Evolutionary conservation across 2,797 vertebrate genomes (phyloP).

Genomic region (Notolabrus celidotus): DNA sequence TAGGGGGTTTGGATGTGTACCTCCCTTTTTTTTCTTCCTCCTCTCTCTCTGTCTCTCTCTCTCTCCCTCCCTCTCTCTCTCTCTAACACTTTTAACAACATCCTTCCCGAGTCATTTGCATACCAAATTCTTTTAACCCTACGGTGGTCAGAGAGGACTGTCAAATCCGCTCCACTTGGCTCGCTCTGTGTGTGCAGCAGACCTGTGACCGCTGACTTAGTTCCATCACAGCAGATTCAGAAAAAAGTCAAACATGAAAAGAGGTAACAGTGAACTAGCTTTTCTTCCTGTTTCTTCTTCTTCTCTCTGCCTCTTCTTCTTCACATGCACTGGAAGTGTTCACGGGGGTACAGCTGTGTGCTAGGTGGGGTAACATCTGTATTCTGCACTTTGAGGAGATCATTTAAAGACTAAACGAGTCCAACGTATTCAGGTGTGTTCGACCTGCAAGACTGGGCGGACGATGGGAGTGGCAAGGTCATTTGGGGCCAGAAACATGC

Average conservation of each 20-base stretch:
- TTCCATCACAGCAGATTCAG: constrained; percentile 71
- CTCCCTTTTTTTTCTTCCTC: constrained; percentile 58
- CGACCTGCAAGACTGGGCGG: too few relatives aligned
- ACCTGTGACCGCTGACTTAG: constrained; percentile 78
- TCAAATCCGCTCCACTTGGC: constrained; percentile 73
- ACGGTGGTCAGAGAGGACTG: constrained; percentile 76
- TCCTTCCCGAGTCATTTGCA: constrained; percentile 83
- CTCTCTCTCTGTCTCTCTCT: constrained; percentile 23
- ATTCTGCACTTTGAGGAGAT: neutral
- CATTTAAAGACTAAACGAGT: too few relatives aligned
- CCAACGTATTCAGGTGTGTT: too few relatives aligned
- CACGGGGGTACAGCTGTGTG: constrained; percentile 13
- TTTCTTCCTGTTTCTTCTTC: constrained; percentile 32
- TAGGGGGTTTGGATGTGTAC: constrained; percentile 83
- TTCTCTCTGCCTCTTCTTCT: constrained; percentile 16
- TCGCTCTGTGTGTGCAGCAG: constrained; percentile 71
- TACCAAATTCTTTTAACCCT: constrained; percentile 84
- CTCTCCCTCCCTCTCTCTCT: constrained; percentile 58
- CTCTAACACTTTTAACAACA: constrained; percentile 79
- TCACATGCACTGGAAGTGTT: constrained; percentile 7
- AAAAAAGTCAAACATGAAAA: constrained; percentile 53
- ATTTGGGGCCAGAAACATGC: too few relatives aligned
- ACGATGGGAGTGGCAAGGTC: too few relatives aligned
- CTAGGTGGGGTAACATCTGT: constrained; percentile 3
- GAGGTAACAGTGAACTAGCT: constrained; percentile 46